These are phyloP conservation scores for Anabas testudineus DNA, from an alignment of 2,797 vertebrate species.

Conservation along the genomic window DNA sequence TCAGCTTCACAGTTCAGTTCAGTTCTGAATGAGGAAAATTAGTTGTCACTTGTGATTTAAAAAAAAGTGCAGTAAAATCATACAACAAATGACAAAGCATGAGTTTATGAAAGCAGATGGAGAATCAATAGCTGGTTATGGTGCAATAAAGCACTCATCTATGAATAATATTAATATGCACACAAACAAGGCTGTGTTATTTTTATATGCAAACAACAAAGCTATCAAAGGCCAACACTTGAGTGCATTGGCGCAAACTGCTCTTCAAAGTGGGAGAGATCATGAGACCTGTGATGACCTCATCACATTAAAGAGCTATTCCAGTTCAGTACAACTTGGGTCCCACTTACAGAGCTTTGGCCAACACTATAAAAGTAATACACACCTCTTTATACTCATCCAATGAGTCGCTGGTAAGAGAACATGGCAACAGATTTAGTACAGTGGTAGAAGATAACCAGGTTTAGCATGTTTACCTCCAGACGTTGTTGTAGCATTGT, in stretches of 20 bases:
- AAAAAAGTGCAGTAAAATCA: slow-evolving; percentile 34
- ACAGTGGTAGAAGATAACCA: too few species aligned
- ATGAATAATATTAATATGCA: slow-evolving; percentile 19
- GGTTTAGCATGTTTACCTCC: too few species aligned
- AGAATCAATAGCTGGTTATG: slow-evolving; percentile 17
- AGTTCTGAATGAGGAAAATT: slow-evolving; percentile 17
- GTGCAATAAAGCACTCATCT: slow-evolving; percentile 31
- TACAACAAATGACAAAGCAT: slow-evolving; percentile 18
- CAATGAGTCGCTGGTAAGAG: too few species aligned
- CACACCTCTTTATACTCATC: too few species aligned
- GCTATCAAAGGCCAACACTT: slow-evolving; percentile 12
- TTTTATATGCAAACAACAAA: slow-evolving; percentile 31
- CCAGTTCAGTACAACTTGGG: background rate
- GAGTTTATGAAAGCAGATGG: slow-evolving; percentile 28
- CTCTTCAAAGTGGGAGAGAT: background rate
- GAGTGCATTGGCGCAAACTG: background rate
- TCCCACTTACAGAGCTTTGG: slow-evolving; percentile 7
- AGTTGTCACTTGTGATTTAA: slow-evolving; percentile 35
- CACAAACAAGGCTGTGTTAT: slow-evolving; percentile 6
- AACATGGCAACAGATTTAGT: too few species aligned
- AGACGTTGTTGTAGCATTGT: too few species aligned
- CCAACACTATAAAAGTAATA: background rate
- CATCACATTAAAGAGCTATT: slow-evolving; percentile 8
- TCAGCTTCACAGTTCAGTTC: slow-evolving; percentile 35
- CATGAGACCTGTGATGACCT: background rate